A percentile compares a stretch with the other conserved stretches of the same genome.
Evolutionary conservation across 2,888 invertebrate genomes (phyloP).

Genomic region (Aspidiotus destructor): DNA sequence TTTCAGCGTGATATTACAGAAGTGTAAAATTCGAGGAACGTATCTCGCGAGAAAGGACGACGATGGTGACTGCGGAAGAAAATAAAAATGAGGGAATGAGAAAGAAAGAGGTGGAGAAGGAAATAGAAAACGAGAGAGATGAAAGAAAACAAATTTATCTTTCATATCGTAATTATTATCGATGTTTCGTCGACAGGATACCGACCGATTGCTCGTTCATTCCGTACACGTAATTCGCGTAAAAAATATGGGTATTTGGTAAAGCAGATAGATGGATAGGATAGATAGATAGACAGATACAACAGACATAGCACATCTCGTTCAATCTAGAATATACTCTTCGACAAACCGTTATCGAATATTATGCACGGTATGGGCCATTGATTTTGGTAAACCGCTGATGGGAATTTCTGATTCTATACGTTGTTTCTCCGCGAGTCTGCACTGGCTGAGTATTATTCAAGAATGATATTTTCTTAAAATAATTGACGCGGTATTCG

Average conservation of each 20-base stretch:
- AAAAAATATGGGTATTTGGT: neutral
- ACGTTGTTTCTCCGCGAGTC: too few relatives aligned
- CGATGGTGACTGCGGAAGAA: neutral
- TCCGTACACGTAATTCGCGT: neutral
- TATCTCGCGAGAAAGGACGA: too few relatives aligned
- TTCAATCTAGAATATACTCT: neutral
- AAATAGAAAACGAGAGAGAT: constrained; percentile 2
- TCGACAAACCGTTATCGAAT: neutral
- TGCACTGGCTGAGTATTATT: too few relatives aligned
- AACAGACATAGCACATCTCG: neutral
- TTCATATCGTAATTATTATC: constrained; percentile 2
- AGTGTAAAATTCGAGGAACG: too few relatives aligned
- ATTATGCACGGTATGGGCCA: neutral
- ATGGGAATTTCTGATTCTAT: too few relatives aligned
- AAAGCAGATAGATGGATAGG: too few relatives aligned
- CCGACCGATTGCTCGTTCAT: neutral
- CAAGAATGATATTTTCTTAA: too few relatives aligned
- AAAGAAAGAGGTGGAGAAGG: neutral
- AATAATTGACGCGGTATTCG: too few relatives aligned
- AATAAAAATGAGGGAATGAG: neutral
- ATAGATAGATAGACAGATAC: neutral
- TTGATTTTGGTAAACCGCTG: neutral
- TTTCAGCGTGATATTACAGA: too few relatives aligned
- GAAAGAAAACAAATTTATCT: neutral
- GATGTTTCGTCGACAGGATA: constrained; percentile 2